A percentile compares a stretch with the other conserved stretches of the same genome.
Evolutionary conservation across 2,113 vertebrate species (phyloP).

Genomic region (Mungos mungo): DNA sequence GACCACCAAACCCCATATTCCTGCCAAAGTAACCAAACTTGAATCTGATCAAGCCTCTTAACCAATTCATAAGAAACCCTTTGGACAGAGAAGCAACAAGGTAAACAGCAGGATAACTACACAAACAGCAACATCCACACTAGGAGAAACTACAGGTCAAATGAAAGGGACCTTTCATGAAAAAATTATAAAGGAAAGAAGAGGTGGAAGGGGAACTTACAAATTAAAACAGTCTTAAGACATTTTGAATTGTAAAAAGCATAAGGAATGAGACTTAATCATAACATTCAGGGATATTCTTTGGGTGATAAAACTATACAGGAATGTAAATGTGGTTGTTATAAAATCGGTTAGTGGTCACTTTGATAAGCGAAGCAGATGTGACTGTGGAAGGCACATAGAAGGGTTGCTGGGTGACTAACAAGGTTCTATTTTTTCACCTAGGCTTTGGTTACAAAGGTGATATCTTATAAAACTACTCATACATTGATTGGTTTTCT

Average conservation of each 20-base stretch:
- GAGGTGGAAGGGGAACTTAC: not conserved
- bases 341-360: not conserved
- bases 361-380: not conserved
- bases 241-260: not conserved
- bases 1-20: not conserved
- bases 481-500: not conserved
- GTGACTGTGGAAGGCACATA: not conserved
- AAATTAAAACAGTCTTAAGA: not conserved
- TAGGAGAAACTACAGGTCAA: not conserved
- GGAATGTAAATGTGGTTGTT: not conserved
- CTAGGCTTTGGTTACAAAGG: not conserved
- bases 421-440: not conserved
- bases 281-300: not conserved
- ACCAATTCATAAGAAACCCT: not conserved
- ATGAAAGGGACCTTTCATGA: not conserved
- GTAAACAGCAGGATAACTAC: not conserved
- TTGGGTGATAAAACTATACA: not conserved
- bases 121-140: not conserved
- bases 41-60: not conserved
- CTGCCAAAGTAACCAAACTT: not conserved
- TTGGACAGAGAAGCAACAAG: not conserved
- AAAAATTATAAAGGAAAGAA: not conserved
- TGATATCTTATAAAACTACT: not conserved
- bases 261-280: not conserved
- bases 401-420: not conserved